A percentile compares a stretch with the other conserved stretches of the same genome.
phyloP scores from a whole-genome alignment of 2,797 vertebrate species.

The Microctenopoma lineatum region DNA sequence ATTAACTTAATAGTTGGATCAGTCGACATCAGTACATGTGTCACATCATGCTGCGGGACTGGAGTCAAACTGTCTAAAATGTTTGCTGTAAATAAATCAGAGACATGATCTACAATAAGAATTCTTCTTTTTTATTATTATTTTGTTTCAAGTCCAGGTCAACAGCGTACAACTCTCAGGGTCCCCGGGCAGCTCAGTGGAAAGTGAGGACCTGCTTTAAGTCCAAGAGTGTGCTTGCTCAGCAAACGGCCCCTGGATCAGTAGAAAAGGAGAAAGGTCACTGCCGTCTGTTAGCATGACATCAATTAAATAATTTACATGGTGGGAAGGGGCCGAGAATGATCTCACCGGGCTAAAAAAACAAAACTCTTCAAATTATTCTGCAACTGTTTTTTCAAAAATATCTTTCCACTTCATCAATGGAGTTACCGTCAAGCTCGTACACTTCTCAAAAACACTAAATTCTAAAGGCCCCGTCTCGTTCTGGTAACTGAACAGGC shows the following conservation, averaged over 20 bases:
- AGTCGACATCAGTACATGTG: too few species aligned
- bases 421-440: slow-evolving; percentile 57
- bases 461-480: slow-evolving; percentile 19
- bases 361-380: slow-evolving; percentile 54
- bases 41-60: too few species aligned
- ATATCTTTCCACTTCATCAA: slow-evolving; percentile 62
- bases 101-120: slow-evolving; percentile 39
- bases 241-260: slow-evolving; percentile 69
- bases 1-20: too few species aligned
- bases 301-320: slow-evolving; percentile 62
- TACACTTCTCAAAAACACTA: slow-evolving; percentile 60
- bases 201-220: slow-evolving; percentile 50
- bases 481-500: slow-evolving; percentile 11
- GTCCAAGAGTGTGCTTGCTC: slow-evolving; percentile 65
- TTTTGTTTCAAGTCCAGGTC: slow-evolving; percentile 80
- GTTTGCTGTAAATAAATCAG: too few species aligned
- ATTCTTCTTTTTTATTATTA: slow-evolving; percentile 69
- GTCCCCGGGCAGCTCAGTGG: slow-evolving; percentile 66
- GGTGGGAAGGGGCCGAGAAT: background rate
- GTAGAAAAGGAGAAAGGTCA: slow-evolving; percentile 64
- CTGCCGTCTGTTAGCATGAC: slow-evolving; percentile 50
- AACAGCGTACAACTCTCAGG: slow-evolving; percentile 69
- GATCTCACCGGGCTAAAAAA: slow-evolving; percentile 14
- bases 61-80: too few species aligned
- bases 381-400: slow-evolving; percentile 61